Conservation (phyloP, 2,113 vertebrate species). For the Tachuris rubrigastra region DNA sequence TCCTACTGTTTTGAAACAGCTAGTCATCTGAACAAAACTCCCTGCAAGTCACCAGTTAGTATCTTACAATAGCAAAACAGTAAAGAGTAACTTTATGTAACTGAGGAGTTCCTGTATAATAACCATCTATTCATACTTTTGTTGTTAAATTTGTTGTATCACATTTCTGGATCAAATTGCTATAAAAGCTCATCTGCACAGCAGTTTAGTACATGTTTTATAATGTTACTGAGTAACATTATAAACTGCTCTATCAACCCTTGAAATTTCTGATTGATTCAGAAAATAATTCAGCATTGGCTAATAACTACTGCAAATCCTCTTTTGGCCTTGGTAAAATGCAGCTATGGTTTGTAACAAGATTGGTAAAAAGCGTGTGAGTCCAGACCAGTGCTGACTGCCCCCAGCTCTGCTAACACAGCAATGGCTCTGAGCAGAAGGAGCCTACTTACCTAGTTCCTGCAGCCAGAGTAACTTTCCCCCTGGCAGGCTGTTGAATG, state of each 20-base stretch:
- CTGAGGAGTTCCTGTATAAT: neutral
- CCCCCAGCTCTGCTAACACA: neutral
- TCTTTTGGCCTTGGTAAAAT: neutral
- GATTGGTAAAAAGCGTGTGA: neutral
- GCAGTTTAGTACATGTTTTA: neutral
- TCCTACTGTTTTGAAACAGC: neutral
- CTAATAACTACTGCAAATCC: neutral
- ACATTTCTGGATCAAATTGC: neutral
- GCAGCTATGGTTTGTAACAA: neutral
- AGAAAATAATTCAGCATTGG: neutral
- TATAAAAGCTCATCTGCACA: neutral
- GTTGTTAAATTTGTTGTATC: neutral
- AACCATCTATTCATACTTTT: neutral
- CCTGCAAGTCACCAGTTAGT: neutral
- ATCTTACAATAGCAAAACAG: neutral
- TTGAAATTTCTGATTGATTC: neutral
- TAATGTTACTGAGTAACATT: neutral
- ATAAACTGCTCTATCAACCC: neutral
- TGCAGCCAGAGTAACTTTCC: neutral
- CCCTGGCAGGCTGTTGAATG: neutral
- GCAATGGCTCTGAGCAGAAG: neutral
- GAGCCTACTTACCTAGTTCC: neutral
- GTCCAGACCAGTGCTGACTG: neutral
- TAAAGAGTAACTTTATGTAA: neutral
- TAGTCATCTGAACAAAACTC: neutral